Evolutionary conservation across 1,140 invertebrate genomes (phyloP), one percentile per base, ranked within the genome.

Genomic region (Calosoma granatense): DNA sequence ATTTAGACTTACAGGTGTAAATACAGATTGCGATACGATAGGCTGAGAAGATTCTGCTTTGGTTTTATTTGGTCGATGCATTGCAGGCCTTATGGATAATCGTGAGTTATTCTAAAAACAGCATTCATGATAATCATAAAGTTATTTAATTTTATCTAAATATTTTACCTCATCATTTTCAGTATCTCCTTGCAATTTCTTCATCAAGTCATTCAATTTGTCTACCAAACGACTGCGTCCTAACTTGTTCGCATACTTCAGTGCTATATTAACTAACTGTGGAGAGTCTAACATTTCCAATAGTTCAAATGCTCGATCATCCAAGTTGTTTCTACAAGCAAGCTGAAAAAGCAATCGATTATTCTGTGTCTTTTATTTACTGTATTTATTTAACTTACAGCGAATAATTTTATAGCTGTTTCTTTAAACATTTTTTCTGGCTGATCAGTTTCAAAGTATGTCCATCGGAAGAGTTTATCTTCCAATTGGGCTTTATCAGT

Each of bases 331-430:
- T 61, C 84, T 81, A 66, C 87, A 92, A 0, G 91, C 85, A 26
- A 92, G 71, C 89, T 92, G 70, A n/a, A n/a, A 23, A 74, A 77
- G 67, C 58, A 61, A 77, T 67, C 59, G 60, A 57, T 22, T 52
- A 3, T 17, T 22, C 54, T 51, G 14, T 53, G 26, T 17, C 12
- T 20, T 56, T 60, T 53, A 39, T 53, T 22, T n/a, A n/a, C 22
- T 39, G 56, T 57, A 17, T 26, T 36, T 56, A 64, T 20, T 54
- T 55, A 63, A 74, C 75, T 81, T 74, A 92, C 88, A 17, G 90
- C 91, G 78, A 97, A 95, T 19, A 95, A 70, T 74, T 92, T 93
- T 59, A 97, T 81, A 21, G 93, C 80, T n/a, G 83, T 80, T 69
- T 93, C 85, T 60, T 86, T 82, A 2, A 81, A 78, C 17, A 77